Base-by-base conservation (phyloP, 2,797 vertebrate genomes). In the Lophotriccus pileatus region DNA sequence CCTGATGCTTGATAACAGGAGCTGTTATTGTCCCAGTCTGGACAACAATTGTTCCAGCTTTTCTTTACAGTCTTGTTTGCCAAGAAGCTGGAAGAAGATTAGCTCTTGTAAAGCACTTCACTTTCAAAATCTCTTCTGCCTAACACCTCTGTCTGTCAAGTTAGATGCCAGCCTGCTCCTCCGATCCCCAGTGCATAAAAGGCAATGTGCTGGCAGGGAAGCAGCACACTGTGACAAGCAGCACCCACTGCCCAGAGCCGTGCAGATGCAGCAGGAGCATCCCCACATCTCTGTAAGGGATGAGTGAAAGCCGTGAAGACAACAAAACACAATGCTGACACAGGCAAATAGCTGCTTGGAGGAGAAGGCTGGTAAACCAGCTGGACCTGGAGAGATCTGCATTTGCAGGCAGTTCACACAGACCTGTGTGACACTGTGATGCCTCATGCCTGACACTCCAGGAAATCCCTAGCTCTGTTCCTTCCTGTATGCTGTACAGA, bases 11-110 rank as follows among this genome's bases (percentile, higher is more conserved):
- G 24, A 41, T 80, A 2, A 4, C 2, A 19, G 10, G 32, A 91
- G 8, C 39, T 39, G 39, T 1, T 32, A 9, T 21, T 77, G 32
- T 64, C 58, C 0, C 0, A 53, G 25, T 43, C 46, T 0, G 0
- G 30, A 7, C 49, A 85, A 25, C n/a, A 25, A n/a, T 24, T 72
- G 30, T 67, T 76, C 22, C 62, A 56, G 28, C 11, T 12, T 58
- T 88, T 47, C 64, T 68, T 86, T 62, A 30, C 24, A 43, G 44
- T 85, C 62, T 39, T 87, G 8, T 78, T 94, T 94, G 62, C 19
- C 2, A 6, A 28, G 58, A 87, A 78, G 36, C 21, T 47, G n/a
- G 37, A 81, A 84, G 59, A 89, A 84, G 59, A 89, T 92, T 67
- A 82, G 37, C 17, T 89, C 28, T 69, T 73, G 28, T 56, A 66